These are phyloP conservation scores for Volucella inflata DNA, from an alignment of 2,888 invertebrate species.

Conservation along the genomic window DNA sequence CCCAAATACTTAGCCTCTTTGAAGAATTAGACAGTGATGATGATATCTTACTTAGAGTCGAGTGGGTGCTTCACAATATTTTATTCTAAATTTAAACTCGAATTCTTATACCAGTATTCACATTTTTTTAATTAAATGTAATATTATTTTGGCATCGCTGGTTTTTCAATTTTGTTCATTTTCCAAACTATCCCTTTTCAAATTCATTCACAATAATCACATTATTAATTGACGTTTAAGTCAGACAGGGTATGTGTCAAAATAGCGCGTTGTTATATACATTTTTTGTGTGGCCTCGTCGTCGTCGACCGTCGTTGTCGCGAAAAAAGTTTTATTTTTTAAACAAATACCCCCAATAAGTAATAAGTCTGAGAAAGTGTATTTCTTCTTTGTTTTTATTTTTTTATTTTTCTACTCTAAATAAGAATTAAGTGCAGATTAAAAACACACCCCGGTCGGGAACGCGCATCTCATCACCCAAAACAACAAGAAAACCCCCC, in stretches of 20 bases:
- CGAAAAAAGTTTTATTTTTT: slow-evolving; percentile 65
- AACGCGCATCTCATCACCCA: slow-evolving; percentile 40
- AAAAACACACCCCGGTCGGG: slow-evolving; percentile 40
- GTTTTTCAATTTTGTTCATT: not conserved
- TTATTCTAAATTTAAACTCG: no score
- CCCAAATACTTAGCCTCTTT: no score
- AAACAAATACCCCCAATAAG: slow-evolving; percentile 65
- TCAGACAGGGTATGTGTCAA: slow-evolving; percentile 73
- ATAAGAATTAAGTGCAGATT: slow-evolving; percentile 61
- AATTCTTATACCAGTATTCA: no score
- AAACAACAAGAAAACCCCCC: slow-evolving; percentile 26
- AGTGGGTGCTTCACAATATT: no score
- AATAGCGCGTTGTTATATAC: slow-evolving; percentile 77
- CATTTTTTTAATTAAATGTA: not conserved
- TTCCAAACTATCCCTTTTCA: slow-evolving; percentile 26
- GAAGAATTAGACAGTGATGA: no score
- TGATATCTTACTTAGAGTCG: no score
- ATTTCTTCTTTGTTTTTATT: slow-evolving; percentile 34
- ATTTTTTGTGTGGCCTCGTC: slow-evolving; percentile 76
- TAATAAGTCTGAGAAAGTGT: slow-evolving; percentile 76
- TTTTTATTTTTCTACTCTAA: slow-evolving; percentile 70
- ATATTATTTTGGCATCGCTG: slow-evolving; percentile 26
- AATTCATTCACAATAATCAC: slow-evolving; percentile 54
- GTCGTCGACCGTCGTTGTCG: slow-evolving; percentile 72
- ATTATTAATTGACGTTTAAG: slow-evolving; percentile 52